phyloP scores from a whole-genome alignment of 2,797 vertebrate genomes.

The Gymnodraco acuticeps region DNA sequence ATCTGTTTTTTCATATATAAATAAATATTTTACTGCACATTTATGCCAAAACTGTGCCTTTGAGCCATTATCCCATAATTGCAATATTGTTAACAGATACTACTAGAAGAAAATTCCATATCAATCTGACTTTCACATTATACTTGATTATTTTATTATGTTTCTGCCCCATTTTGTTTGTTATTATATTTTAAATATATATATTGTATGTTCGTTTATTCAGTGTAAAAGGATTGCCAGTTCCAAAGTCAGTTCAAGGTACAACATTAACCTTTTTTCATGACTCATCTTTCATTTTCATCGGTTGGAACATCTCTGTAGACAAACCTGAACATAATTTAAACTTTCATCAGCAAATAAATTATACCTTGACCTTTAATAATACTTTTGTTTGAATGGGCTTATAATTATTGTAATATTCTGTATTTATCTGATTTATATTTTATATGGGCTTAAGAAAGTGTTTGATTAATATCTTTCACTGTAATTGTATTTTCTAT shows the following conservation, averaged over 20 bases:
- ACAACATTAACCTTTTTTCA: not conserved
- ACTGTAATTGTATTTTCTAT: conserved; percentile 74
- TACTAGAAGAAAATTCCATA: conserved; percentile 3
- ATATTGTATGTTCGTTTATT: conserved; percentile 23
- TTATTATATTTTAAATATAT: conserved; percentile 47
- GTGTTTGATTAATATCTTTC: conserved; percentile 61
- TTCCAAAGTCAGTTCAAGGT: conserved; percentile 26
- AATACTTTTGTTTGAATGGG: conserved; percentile 48
- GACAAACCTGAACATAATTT: conserved; percentile 15
- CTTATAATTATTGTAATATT: conserved; percentile 57
- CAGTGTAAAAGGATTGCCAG: conserved; percentile 31
- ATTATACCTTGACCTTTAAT: conserved; percentile 22
- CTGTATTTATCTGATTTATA: conserved; percentile 69
- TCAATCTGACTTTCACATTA: conserved; percentile 2
- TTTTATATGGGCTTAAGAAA: conserved; percentile 59
- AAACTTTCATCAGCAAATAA: conserved; percentile 42
- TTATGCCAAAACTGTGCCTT: conserved; percentile 30
- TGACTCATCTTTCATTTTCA: not conserved
- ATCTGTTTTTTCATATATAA: conserved; percentile 19
- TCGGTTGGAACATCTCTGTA: not conserved
- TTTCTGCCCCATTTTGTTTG: conserved; percentile 23
- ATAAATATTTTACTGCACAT: conserved; percentile 39
- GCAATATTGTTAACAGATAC: conserved; percentile 8
- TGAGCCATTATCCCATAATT: conserved; percentile 9
- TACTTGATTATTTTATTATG: conserved; percentile 26